Base-by-base conservation (phyloP, 1,140 invertebrate genomes). In the Drosophila nannoptera region DNA sequence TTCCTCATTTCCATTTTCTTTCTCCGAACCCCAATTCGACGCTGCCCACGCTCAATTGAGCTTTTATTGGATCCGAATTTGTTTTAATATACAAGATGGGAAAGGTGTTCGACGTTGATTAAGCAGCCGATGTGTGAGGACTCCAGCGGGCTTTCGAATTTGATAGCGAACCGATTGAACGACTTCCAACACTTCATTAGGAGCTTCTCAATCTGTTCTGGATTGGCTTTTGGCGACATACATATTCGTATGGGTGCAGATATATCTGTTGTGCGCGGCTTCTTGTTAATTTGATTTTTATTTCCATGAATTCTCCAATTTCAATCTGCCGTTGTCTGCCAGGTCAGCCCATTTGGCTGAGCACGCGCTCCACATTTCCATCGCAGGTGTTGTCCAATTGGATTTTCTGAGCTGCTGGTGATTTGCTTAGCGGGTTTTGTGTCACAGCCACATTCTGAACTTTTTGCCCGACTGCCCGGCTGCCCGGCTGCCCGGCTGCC, bases 311-410 rank as follows among this genome's bases (percentile, higher is more conserved):
- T 58, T 46, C 4, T 9, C 11, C n/a, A 48, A 55, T 45, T 75
- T 46, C 38, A 46, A 54, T 46, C 58, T 56, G 33, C 14, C 42
- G 32, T 70, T 58, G 31, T 53, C 33, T 68, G 62, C 65, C 40
- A 22, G 56, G 65, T 66, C 45, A 74, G 68, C 52, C 46, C 42
- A 42, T 67, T 75, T 73, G 16, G 54, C 52, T 59, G 40, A 69
- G 69, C 80, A 84, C 78, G 80, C 75, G 80, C 60, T 80, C 65
- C 36, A 69, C 60, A 58, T 52, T 59, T 49, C n/a, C 63, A 49
- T 40, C 63, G 75, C 78, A 84, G 80, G 80, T 84, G 81, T 80
- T 86, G 43, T 46, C 50, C 7, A 48, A 38, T 64, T 48, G 35
- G 12, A 52, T 50, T 33, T 69, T 38, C 52, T 63, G 16, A 9